phyloP scores from a whole-genome alignment of 2,888 invertebrate genomes.

The Malthinus flaveolus region DNA sequence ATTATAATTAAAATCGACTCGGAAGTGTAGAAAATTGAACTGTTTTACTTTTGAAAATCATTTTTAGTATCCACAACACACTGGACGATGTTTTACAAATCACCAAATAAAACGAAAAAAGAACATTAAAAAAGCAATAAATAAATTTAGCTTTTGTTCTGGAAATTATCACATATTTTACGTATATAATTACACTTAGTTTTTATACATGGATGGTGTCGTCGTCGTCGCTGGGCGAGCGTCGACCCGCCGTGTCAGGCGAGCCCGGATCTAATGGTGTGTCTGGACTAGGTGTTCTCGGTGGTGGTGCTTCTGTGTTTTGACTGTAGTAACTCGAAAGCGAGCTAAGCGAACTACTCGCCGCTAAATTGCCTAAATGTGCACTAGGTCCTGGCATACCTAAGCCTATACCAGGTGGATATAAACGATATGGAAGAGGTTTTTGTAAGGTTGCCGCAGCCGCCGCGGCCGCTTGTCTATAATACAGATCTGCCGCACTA shows the following conservation, averaged over 20 bases:
- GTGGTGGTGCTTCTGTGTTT: slow-evolving; percentile 59
- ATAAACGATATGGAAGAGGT: slow-evolving; percentile 78
- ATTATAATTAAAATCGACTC: too few relatives aligned
- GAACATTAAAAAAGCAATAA: slow-evolving; percentile 42
- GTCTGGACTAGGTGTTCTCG: slow-evolving; percentile 54
- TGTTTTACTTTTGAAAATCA: too few relatives aligned
- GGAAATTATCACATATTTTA: slow-evolving; percentile 26
- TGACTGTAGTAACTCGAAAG: slow-evolving; percentile 62
- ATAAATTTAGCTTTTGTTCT: slow-evolving; percentile 40
- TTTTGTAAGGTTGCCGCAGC: slow-evolving; percentile 81
- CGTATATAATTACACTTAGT: slow-evolving; percentile 22
- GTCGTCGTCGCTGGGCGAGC: slow-evolving; percentile 62
- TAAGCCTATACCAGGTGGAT: slow-evolving; percentile 62
- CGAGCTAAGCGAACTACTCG: slow-evolving; percentile 66
- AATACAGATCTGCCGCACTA: slow-evolving; percentile 77
- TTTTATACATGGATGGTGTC: slow-evolving; percentile 65
- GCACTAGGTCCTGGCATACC: slow-evolving; percentile 71
- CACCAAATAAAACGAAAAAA: slow-evolving; percentile 4
- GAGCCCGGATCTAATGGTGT: slow-evolving; percentile 66
- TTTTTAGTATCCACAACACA: too few relatives aligned
- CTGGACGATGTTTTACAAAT: neutral
- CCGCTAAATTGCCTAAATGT: slow-evolving; percentile 68
- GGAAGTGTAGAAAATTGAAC: too few relatives aligned
- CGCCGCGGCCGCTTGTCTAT: slow-evolving; percentile 78
- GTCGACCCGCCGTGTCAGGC: slow-evolving; percentile 56